phyloP scores from a whole-genome alignment of 30 jellyfish, hydroid and myxozoan species.

The Aurelia coerulea region DNA sequence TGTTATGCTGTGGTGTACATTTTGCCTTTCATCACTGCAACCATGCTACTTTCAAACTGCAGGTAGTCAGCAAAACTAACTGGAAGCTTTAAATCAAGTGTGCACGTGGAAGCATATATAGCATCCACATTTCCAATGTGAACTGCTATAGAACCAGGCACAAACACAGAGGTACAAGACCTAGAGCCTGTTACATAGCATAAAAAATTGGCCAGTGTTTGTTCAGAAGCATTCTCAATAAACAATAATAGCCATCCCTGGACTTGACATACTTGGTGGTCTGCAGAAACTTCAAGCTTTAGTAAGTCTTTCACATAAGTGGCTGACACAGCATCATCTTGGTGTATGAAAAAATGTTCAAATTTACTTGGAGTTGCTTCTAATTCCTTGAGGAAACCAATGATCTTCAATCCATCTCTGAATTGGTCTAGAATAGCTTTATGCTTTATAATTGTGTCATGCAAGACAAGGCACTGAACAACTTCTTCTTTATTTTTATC shows the following conservation, averaged over 20 bases:
- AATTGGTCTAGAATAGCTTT: constrained; percentile 21
- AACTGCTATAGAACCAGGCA: not conserved
- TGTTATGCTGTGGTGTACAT: too few species aligned
- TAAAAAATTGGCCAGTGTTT: not conserved
- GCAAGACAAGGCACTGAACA: constrained; percentile 35
- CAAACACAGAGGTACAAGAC: constrained; percentile 5
- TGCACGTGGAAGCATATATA: too few species aligned
- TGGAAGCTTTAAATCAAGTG: too few species aligned
- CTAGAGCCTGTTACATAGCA: not conserved
- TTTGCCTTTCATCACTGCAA: too few species aligned
- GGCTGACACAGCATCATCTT: constrained; percentile 23
- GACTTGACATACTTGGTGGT: constrained; percentile 12
- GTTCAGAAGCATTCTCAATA: not conserved
- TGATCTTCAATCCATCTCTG: constrained; percentile 20
- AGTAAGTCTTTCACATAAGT: constrained; percentile 20
- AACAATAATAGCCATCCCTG: constrained; percentile 29
- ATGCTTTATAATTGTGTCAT: constrained; percentile 28
- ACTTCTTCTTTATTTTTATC: constrained; percentile 6
- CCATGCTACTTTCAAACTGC: too few species aligned
- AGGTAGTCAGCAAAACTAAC: too few species aligned
- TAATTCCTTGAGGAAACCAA: constrained; percentile 21
- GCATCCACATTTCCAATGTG: too few species aligned
- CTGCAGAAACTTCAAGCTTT: constrained; percentile 25
- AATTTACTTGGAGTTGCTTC: constrained; percentile 14
- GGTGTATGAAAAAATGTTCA: constrained; percentile 7